Evolutionary conservation across 2,113 vertebrate genomes (phyloP), one percentile per base, ranked within the genome.

Genomic region (Oryzias woworae): DNA sequence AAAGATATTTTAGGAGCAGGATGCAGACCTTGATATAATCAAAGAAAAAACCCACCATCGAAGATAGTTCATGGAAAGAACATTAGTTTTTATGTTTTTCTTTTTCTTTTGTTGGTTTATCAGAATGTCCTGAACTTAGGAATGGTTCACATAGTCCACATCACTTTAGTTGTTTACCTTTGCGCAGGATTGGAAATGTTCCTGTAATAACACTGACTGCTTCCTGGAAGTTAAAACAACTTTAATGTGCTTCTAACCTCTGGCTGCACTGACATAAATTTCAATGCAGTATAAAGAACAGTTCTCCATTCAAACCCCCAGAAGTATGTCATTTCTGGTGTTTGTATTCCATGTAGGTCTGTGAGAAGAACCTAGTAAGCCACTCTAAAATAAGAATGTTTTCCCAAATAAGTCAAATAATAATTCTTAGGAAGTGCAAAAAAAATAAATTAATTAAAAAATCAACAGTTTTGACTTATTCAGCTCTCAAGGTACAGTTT

Each of bases 221-320:
- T 64, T 23, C 31, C 16, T 55, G 28, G 54, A 36, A 14, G 60
- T 73, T 70, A 53, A 73, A 70, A 65, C 20, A 47, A 66, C 44
- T 54, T 42, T 44, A 68, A 26, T 64, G 58, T 53, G 49, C 54
- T 48, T 72, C 28, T 36, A 57, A 14, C 36, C 20, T 58, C 31
- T 41, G 44, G n/a, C 42, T 36, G 8, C 51, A 55, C 24, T 20
- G 45, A 47, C 51, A 45, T 24, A 14, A 44, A 55, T 53, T 14
- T 48, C 60, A 75, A 69, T 59, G n/a, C 14, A 59, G 31, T 15
- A 4, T 6, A 0, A 31, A 7, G 3, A 54, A 53, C 22, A 20
- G 5, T 24, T 56, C 26, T 57, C 24, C 0, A 56, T 2, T 3
- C 48, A 47, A 45, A 57, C 6, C n/a, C 50, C 7, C 36, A n/a